These are phyloP conservation scores for Timema podura DNA, from an alignment of 2,888 invertebrate genomes.

Conservation along the genomic window DNA sequence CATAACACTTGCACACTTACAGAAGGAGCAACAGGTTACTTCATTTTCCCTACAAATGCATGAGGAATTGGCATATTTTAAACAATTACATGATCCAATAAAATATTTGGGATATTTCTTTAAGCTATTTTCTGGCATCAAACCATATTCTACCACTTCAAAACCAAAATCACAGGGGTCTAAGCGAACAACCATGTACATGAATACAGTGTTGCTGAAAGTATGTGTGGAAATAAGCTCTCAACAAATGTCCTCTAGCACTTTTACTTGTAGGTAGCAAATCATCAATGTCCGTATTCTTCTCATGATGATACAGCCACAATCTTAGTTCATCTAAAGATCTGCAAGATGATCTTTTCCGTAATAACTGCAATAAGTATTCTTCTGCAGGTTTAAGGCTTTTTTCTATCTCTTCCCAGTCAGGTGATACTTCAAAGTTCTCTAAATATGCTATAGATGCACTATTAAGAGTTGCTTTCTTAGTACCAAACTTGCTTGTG, in stretches of 20 bases:
- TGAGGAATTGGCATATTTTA: too few relatives aligned
- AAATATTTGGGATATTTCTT: too few relatives aligned
- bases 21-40: too few relatives aligned
- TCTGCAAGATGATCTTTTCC: background rate
- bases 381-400: background rate
- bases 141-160: background rate
- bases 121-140: background rate
- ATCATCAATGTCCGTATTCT: background rate
- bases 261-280: background rate
- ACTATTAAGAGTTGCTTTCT: background rate
- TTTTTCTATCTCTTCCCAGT: background rate
- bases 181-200: background rate
- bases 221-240: background rate
- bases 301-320: background rate
- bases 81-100: too few relatives aligned
- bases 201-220: background rate
- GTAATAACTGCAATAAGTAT: background rate
- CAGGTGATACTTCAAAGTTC: background rate
- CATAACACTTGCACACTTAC: too few relatives aligned
- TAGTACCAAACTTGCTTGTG: background rate
- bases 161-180: background rate
- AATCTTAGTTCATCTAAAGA: background rate
- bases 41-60: too few relatives aligned
- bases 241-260: background rate
- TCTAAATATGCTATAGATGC: background rate